Conservation (phyloP, 2,888 invertebrate species). For the Endotricha flammealis region DNA sequence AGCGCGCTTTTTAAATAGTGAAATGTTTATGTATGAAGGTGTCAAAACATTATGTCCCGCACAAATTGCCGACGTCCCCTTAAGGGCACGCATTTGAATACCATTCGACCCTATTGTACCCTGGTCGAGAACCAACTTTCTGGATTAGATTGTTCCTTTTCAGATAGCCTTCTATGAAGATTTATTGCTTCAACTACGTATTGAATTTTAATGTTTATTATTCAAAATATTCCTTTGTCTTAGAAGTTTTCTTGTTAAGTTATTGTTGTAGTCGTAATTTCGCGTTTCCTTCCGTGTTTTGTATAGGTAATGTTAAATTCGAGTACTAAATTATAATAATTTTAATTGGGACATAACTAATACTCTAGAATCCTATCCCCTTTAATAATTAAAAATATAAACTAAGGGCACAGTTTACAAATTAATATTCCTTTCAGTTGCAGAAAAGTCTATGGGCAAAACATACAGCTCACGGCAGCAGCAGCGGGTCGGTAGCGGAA, state of each 20-base stretch:
- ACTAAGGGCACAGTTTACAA: no score
- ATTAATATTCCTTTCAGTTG: no score
- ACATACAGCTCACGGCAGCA: no score
- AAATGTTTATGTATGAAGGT: slow-evolving; percentile 72
- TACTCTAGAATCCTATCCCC: no score
- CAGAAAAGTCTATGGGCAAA: no score
- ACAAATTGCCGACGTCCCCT: slow-evolving; percentile 61
- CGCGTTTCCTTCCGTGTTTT: background rate
- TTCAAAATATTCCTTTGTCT: slow-evolving; percentile 31
- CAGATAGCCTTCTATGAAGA: slow-evolving; percentile 74
- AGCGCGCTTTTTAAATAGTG: slow-evolving; percentile 35
- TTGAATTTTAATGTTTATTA: slow-evolving; percentile 71
- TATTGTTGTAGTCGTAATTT: background rate
- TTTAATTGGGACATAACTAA: no score
- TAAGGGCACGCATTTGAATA: slow-evolving; percentile 72
- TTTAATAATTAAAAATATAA: no score
- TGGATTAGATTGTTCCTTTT: slow-evolving; percentile 66
- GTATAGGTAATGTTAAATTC: no score
- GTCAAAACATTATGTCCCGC: slow-evolving; percentile 64
- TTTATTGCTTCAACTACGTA: slow-evolving; percentile 64
- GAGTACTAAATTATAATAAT: no score
- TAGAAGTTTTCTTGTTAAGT: slow-evolving; percentile 21
- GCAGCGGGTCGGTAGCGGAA: no score
- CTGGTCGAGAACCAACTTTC: slow-evolving; percentile 42
- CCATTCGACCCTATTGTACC: slow-evolving; percentile 36